These are phyloP conservation scores for Drosophila pseudotalamancana DNA, from an alignment of 2,888 invertebrate genomes.

Conservation along the genomic window DNA sequence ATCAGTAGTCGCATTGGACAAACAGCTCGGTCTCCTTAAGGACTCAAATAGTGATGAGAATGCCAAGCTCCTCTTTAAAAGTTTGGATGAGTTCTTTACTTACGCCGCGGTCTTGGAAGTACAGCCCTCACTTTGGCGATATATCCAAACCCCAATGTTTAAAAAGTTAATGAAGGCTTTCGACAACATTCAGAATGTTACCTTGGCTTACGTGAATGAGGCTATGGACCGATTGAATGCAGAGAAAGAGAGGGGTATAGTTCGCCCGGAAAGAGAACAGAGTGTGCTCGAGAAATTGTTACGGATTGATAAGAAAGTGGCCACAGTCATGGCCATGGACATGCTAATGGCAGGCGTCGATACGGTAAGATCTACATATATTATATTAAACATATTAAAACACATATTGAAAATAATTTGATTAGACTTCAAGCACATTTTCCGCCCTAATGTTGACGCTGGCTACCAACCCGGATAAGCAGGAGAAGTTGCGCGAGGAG, in stretches of 20 bases:
- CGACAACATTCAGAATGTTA: constrained; percentile 69
- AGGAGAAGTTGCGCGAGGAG: constrained; percentile 87
- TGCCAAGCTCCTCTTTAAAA: constrained; percentile 54
- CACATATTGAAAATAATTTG: background rate
- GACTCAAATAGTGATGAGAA: constrained; percentile 40
- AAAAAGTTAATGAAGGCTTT: constrained; percentile 58
- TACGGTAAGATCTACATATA: constrained; percentile 87
- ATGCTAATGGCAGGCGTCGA: constrained; percentile 90
- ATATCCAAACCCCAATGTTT: constrained; percentile 44
- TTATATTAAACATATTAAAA: background rate
- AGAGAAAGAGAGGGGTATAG: constrained; percentile 40
- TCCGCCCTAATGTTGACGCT: constrained; percentile 81
- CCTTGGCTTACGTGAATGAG: constrained; percentile 77
- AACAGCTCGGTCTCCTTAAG: constrained; percentile 74
- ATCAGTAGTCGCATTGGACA: constrained; percentile 84
- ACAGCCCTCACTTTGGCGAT: constrained; percentile 64
- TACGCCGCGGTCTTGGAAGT: constrained; percentile 38
- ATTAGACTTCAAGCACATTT: constrained; percentile 81
- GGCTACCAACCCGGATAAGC: constrained; percentile 87
- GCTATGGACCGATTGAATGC: constrained; percentile 74
- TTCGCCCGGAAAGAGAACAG: constrained; percentile 77
- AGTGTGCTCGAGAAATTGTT: constrained; percentile 88
- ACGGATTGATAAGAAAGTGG: constrained; percentile 87
- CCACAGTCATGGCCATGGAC: constrained; percentile 89
- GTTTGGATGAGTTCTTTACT: constrained; percentile 50